A percentile compares a stretch with the other conserved stretches of the same genome.
phyloP scores from a whole-genome alignment of 2,113 vertebrate genomes.

The Paramormyrops kingsleyae region DNA sequence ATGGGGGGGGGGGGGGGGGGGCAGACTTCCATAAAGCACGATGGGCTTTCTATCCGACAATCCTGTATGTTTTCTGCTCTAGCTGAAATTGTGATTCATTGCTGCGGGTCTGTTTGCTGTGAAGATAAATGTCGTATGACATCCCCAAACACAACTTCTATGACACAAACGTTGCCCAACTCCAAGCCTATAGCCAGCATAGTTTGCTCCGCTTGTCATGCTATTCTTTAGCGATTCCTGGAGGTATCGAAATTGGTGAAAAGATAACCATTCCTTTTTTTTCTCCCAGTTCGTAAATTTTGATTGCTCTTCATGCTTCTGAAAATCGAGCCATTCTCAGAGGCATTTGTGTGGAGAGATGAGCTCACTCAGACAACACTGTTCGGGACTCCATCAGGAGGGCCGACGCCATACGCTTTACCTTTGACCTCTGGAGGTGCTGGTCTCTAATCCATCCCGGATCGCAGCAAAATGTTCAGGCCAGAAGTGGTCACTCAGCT shows the following conservation, averaged over 20 bases:
- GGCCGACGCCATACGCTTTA: background rate
- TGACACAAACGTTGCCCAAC: background rate
- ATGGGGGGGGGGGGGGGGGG: background rate
- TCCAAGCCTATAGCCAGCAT: background rate
- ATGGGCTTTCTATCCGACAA: background rate
- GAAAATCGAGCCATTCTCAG: background rate
- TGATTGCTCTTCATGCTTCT: background rate
- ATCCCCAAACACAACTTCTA: background rate
- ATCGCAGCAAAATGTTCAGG: background rate
- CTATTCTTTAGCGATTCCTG: background rate
- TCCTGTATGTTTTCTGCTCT: background rate
- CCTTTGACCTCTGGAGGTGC: conserved; percentile 17
- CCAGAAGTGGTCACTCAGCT: background rate
- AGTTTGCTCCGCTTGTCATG: background rate
- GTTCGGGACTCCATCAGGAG: background rate
- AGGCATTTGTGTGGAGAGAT: background rate
- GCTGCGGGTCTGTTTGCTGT: background rate
- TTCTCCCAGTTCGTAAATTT: background rate
- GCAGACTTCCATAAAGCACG: background rate
- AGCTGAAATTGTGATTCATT: background rate
- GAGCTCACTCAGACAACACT: background rate
- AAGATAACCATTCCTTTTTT: background rate
- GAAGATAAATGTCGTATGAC: background rate
- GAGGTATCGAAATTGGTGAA: background rate
- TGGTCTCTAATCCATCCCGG: conserved; percentile 18